Evolutionary conservation across 2,888 invertebrate species (phyloP), one percentile per base, ranked within the genome.

Genomic region (Colletes collaris): DNA sequence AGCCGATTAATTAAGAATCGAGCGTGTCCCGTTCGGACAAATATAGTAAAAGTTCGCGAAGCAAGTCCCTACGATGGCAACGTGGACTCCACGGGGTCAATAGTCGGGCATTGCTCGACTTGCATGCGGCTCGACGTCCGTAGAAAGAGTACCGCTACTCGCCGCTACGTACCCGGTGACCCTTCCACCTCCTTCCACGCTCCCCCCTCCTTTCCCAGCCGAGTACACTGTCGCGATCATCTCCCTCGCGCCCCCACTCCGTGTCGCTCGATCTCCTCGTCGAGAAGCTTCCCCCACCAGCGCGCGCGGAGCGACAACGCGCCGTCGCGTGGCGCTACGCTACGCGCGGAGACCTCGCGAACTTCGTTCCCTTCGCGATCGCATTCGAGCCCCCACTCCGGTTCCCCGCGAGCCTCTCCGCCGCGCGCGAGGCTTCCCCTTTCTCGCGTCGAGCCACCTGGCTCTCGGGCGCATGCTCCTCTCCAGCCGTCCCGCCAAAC

Each of bases 111-210:
- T 90, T 86, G 90, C 89, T 90, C 89, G 89, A 83, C 87, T 89
- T 81, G 90, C 90, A 87, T 89, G 89, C 89, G 86, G 83, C 88
- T 89, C 83, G 86, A 85, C 70, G 83, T 84, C 86, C 81, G 89
- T 88, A 84, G 90, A 92, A 90, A 89, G 92, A 92, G 90, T 93
- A 93, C 93, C 93, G 93, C 92, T 92, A 92, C 89, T 86, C 88
- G 87, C 89, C 91, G 89, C 90, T 90, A 91, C 89, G 89, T 88
- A 84, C 89, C 86, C 90, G 87, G 81, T 81, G 83, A 81, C 84
- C 82, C 81, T 84, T 80, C 82, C 83, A 73, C 76, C 83, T 80
- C 86, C 78, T 77, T 73, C 82, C 68, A 76, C 35, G 76, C 66
- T 68, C 52, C 74, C 76, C 75, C 75, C 75, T 59, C 60, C 60